Evolutionary conservation across 2,113 vertebrate genomes (phyloP).

Genomic region (Ammospiza caudacuta): DNA sequence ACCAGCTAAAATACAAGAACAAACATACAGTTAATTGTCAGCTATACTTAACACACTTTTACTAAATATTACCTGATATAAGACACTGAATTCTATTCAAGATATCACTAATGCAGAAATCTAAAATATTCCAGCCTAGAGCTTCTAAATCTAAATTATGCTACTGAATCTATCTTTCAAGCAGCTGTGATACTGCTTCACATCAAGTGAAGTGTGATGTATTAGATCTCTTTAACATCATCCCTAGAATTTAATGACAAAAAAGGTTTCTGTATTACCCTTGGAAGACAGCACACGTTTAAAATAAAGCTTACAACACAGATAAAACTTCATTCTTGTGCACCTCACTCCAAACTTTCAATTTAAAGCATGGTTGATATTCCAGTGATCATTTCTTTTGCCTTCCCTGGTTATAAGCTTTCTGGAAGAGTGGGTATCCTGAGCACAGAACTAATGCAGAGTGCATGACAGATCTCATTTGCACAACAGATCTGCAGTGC

Average conservation of each 20-base stretch:
- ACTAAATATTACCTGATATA: neutral
- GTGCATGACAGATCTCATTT: constrained; percentile 31
- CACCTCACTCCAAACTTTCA: neutral
- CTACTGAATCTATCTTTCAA: neutral
- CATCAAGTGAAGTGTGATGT: neutral
- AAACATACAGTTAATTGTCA: neutral
- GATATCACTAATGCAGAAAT: neutral
- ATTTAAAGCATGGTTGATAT: constrained; percentile 1
- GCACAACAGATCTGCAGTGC: neutral
- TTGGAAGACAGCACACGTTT: neutral
- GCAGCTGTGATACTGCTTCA: neutral
- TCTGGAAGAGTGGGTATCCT: neutral
- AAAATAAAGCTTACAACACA: neutral
- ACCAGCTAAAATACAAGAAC: neutral
- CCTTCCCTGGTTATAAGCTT: constrained; percentile 24
- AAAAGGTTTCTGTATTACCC: neutral
- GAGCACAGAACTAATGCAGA: neutral
- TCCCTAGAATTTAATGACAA: neutral
- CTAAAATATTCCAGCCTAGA: neutral
- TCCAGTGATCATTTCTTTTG: neutral
- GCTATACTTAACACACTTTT: neutral
- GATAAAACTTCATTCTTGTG: neutral
- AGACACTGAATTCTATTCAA: neutral
- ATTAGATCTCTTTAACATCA: neutral
- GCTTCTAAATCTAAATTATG: neutral